These are phyloP conservation scores for Rhynchomys soricoides DNA, from an alignment of 2,113 vertebrate genomes.

Conservation along the genomic window DNA sequence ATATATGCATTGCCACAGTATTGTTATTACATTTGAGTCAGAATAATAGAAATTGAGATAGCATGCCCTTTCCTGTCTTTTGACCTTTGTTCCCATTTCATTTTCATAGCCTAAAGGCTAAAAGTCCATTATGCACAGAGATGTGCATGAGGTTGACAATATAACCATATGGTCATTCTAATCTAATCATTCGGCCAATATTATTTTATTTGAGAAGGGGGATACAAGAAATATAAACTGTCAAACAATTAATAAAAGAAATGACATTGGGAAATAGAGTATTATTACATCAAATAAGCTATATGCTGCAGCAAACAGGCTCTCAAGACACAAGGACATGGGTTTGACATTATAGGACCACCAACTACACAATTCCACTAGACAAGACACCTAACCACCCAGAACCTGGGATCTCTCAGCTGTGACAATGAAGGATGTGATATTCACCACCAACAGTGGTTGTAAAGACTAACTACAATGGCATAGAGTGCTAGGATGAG, in stretches of 20 bases:
- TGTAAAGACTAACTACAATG: conserved; percentile 16
- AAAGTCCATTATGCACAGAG: not conserved
- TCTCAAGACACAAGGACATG: not conserved
- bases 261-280: not conserved
- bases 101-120: conserved; percentile 8
- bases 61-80: conserved; percentile 20
- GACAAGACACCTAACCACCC: not conserved
- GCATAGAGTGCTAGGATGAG: not conserved
- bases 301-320: not conserved
- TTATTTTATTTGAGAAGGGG: conserved; percentile 19
- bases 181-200: not conserved
- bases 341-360: conserved; percentile 1
- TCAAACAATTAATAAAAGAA: conserved; percentile 39
- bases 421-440: conserved; percentile 12
- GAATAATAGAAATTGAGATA: not conserved
- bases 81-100: not conserved
- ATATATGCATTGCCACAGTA: not conserved
- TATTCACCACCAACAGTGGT: not conserved
- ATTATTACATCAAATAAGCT: not conserved
- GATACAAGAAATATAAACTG: not conserved
- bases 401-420: not conserved
- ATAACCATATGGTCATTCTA: not conserved
- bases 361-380: not conserved
- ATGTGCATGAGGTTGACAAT: not conserved
- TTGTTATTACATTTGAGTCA: not conserved